Base-by-base conservation (phyloP, 2,888 invertebrate genomes). In the Hemistola chrysoprasaria region DNA sequence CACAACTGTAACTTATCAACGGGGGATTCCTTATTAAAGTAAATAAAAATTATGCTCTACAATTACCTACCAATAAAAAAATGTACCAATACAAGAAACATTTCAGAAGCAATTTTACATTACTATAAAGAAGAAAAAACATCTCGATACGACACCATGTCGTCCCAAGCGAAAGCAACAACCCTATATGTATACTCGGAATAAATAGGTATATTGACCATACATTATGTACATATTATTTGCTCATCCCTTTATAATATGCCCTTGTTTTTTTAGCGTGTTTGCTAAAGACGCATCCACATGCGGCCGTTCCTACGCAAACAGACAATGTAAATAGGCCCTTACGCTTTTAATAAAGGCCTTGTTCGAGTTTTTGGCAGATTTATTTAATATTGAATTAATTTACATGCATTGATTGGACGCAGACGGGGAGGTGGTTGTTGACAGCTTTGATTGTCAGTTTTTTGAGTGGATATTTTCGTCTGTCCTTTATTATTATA, bases 181-280 rank as follows among this genome's bases (percentile, higher is more conserved):
- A 40, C 45, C 39, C 41, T 47, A 48, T 40, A 35, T 52, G n/a
- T n/a, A n/a, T n/a, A n/a, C n/a, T n/a, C n/a, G n/a, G n/a, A 47
- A 42, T 42, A 43, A 44, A 27, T 16, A 4, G 16, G 34, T 42
- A 48, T 44, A 43, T 42, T 47, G 47, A 8, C 25, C 34, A 37
- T 47, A 53, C 39, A 45, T 44, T 44, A 40, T 46, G 25, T 47
- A n/a, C n/a, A n/a, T n/a, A 56, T 52, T 57, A 55, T 62, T 56
- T 53, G 47, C 56, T 56, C 55, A 58, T 55, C 52, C 59, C 65
- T 65, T 59, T 69, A 71, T 76, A 68, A 74, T 75, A 72, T 56
- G 64, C 87, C 88, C 85, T 79, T 87, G 85, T 87, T 88, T 88
- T 87, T 88, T 86, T 79, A 86, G 74, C 71, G 50, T 88, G 83